Evolutionary conservation across 2,797 vertebrate genomes (phyloP).

Genomic region (Petrocephalus sullivani): DNA sequence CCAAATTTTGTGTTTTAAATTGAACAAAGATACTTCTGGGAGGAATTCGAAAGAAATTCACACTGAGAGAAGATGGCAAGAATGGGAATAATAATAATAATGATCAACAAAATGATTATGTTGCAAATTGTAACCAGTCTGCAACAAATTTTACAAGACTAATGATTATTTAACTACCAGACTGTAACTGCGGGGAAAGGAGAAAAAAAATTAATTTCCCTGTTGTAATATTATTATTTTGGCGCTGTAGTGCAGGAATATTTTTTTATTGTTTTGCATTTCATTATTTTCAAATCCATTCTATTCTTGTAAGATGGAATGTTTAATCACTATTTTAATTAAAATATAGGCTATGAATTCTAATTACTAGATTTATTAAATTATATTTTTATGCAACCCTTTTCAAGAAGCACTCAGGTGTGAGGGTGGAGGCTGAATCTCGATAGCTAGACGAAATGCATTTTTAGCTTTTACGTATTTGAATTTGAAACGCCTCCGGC

Average conservation of each 20-base stretch:
- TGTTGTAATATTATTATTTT: neutral
- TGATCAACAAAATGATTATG: neutral
- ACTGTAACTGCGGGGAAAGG: neutral
- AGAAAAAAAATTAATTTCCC: neutral
- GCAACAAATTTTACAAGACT: neutral
- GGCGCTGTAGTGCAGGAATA: neutral
- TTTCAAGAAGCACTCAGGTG: neutral
- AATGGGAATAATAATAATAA: neutral
- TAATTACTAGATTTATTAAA: neutral
- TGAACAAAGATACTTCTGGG: neutral
- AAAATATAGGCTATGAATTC: neutral
- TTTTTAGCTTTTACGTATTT: neutral
- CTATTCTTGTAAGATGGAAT: neutral
- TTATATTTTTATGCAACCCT: neutral
- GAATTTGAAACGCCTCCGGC: neutral
- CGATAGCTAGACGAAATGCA: neutral
- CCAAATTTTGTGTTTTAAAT: neutral
- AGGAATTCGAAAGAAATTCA: neutral
- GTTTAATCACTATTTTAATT: neutral
- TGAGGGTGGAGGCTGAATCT: neutral
- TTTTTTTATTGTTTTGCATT: neutral
- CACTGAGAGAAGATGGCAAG: neutral
- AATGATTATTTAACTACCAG: neutral
- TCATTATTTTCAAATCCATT: neutral
- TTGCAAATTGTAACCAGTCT: neutral